Evolutionary conservation across 2,888 invertebrate genomes (phyloP).

Genomic region (Orchesella flavescens): DNA sequence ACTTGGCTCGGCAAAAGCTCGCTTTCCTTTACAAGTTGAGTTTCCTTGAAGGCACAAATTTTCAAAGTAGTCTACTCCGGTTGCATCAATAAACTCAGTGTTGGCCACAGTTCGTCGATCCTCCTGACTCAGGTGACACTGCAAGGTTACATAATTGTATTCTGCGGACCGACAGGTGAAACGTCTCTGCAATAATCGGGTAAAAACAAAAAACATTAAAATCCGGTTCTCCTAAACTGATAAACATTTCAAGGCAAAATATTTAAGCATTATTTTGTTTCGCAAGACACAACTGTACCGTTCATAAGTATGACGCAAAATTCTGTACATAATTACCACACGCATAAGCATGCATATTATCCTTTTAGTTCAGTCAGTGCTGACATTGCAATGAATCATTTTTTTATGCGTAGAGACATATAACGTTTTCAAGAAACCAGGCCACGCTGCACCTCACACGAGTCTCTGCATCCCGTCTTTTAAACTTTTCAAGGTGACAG

Average conservation of each 20-base stretch:
- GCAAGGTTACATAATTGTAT: constrained; percentile 93
- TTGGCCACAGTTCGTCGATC: constrained; percentile 91
- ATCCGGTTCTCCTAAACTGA: too few species aligned
- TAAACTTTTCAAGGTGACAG: constrained; percentile 3
- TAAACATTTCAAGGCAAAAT: too few species aligned
- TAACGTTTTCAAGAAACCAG: too few species aligned
- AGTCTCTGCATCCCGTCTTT: background rate
- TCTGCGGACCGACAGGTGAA: constrained; percentile 93
- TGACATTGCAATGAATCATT: too few species aligned
- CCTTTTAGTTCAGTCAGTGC: too few species aligned
- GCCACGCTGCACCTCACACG: too few species aligned
- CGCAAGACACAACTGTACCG: too few species aligned
- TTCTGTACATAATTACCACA: too few species aligned
- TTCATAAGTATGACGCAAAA: too few species aligned
- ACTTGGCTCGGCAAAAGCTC: constrained; percentile 86
- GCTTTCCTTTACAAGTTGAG: constrained; percentile 89
- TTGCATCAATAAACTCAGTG: constrained; percentile 91
- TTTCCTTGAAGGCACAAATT: constrained; percentile 91
- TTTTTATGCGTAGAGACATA: too few species aligned
- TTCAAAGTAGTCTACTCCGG: constrained; percentile 88
- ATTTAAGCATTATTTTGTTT: too few species aligned
- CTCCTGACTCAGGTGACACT: constrained; percentile 92
- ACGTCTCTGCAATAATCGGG: constrained; percentile 80
- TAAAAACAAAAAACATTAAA: constrained; percentile 54
- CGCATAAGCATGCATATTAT: too few species aligned